Base-by-base conservation (phyloP, 2,113 vertebrate genomes). In the Ammodytes dubius region DNA sequence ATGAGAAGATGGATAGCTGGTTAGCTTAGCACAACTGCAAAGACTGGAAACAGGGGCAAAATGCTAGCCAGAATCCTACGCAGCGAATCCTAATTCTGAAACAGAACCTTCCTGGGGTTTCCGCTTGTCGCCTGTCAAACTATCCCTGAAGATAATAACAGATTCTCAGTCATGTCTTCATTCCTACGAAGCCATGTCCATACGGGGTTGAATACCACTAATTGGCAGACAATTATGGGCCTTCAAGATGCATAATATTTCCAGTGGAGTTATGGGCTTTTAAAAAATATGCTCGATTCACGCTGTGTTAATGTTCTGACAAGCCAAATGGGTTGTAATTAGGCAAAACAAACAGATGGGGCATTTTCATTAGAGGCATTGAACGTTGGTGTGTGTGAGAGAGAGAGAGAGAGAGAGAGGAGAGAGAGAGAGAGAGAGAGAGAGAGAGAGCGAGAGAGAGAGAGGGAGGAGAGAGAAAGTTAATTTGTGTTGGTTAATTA, bases 271-370 rank as follows among this genome's bases (percentile, higher is more conserved):
- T 85, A 53, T 75, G 68, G 47, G 68, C 42, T 70, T 27, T 70
- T 59, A 67, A 70, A 65, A 79, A 89, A 88, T 78, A 85, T 83
- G 85, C 74, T 75, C 57, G 61, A 79, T 78, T 84, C 77, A 85
- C 1, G 39, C 89, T 84, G 87, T 45, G 79, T 80, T 90, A 82
- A 83, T 90, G 82, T 79, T 86, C 77, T 81, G 73, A 85, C 65
- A 77, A 87, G 84, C 83, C 77, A 91, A 89, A 85, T 87, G 80
- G 81, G 74, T 63, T 68, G 73, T 81, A 87, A 89, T 89, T 93
- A 86, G 68, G 73, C 87, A 79, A 89, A 82, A 83, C 74, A 88
- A 91, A 84, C 88, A 91, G 87, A 91, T 88, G 89, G 27, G 88
- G 49, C 53, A 77, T 78, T 87, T 87, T 86, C 84, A 87, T 90